phyloP scores from a whole-genome alignment of 2,888 invertebrate genomes.

The Sipunculus nudus region DNA sequence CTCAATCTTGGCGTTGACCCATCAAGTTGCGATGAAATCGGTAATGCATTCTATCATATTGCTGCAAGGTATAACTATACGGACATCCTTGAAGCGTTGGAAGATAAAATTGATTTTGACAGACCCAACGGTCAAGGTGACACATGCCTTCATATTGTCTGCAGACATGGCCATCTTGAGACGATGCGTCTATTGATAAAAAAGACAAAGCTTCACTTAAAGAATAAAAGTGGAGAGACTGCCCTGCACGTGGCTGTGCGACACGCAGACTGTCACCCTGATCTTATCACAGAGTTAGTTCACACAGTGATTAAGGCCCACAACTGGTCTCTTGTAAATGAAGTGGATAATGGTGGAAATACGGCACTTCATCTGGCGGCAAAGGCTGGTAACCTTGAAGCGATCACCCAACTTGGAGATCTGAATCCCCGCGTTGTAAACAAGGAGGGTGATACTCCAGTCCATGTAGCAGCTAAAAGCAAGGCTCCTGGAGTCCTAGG shows the following conservation, averaged over 20 bases:
- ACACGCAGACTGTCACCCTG: conserved; percentile 44
- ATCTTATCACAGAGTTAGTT: conserved; percentile 49
- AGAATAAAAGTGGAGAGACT: conserved; percentile 53
- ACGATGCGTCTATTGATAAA: conserved; percentile 46
- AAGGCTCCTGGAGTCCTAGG: too few species aligned
- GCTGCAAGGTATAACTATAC: conserved; percentile 54
- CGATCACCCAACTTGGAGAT: conserved; percentile 14
- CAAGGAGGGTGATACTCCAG: conserved; percentile 30
- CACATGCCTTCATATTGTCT: conserved; percentile 61
- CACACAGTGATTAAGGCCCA: conserved; percentile 58
- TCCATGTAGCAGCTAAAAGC: conserved; percentile 35
- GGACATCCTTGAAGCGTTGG: conserved; percentile 47
- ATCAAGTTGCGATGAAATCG: conserved; percentile 44
- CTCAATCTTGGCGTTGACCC: conserved; percentile 49
- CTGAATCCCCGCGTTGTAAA: conserved; percentile 8
- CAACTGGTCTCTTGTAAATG: conserved; percentile 60
- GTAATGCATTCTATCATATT: conserved; percentile 58
- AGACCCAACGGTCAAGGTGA: conserved; percentile 52
- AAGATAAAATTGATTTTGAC: conserved; percentile 43
- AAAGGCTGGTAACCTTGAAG: conserved; percentile 24
- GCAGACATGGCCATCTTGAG: conserved; percentile 50
- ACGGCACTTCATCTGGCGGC: conserved; percentile 62
- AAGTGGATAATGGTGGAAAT: conserved; percentile 52
- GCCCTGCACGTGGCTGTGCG: conserved; percentile 55
- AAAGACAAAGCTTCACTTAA: conserved; percentile 55